Evolutionary conservation across 2,797 vertebrate species (phyloP), one percentile per base, ranked within the genome.

Genomic region (Diceros bicornis): DNA sequence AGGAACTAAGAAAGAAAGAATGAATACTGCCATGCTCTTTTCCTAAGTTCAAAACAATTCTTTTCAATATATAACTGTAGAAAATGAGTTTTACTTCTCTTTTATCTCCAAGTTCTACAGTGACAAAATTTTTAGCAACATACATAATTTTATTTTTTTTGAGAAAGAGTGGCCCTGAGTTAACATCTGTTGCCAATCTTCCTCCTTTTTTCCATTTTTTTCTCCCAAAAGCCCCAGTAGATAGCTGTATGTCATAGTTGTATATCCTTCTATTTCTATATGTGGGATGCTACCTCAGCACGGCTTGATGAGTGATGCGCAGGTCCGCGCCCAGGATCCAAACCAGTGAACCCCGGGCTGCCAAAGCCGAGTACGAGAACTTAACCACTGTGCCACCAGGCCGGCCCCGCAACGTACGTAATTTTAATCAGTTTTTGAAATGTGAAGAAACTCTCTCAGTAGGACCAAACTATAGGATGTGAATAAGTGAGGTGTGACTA

Each of bases 391-490:
- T 12, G 12, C 47, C 47, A 50, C 47, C 11, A 12, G 47, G 47
- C 47, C 10, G 12, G 47, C 47, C 47, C 47, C 41, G 75, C 50
- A 94, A 71, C 1, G 29, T 89, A 61, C 18, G 64, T 47, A 44
- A 83, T 68, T 47, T 93, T 94, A 81, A 72, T 64, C 23, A 89
- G 55, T 47, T n/a, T 61, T 59, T 91, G 50, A 62, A 94, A 78
- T 59, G 37, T 52, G 37, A 91, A 96, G 71, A 64, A 47, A 88
- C 6, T 87, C 59, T 62, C 27, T 57, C 47, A 91, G 55, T 34
- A 88, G 64, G 21, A 77, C 4, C 66, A 85, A 83, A 94, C 37
- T 96, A 29, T 4, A 74, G 75, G 82, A 57, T 74, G 14, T 77
- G 18, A 74, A 10, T 68, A 75, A 92, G 64, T 91, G 21, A 95